Conservation (phyloP, 2,113 vertebrate genomes). For the Hyperopisus bebe region DNA sequence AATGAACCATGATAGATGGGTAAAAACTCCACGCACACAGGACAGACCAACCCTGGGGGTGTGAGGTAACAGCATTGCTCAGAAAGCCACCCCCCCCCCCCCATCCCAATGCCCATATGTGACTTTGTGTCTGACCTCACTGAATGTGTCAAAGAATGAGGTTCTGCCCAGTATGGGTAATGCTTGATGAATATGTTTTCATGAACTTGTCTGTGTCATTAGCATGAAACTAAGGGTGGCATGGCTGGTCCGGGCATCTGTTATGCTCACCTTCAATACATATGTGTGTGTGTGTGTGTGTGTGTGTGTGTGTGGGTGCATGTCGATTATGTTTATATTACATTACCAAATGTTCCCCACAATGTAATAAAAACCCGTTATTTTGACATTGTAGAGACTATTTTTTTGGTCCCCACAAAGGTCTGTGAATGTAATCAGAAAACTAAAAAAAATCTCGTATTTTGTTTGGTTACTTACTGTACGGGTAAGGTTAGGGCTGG, state of each 20-base stretch:
- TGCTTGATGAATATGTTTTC: background rate
- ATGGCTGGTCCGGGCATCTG: background rate
- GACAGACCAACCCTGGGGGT: background rate
- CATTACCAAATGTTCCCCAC: too few relatives aligned
- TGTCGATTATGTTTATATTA: too few relatives aligned
- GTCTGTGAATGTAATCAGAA: too few relatives aligned
- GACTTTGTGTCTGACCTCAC: background rate
- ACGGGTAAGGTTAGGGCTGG: too few relatives aligned
- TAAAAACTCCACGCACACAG: background rate
- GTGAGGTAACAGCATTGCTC: background rate
- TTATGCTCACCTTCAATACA: background rate
- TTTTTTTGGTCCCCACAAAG: too few relatives aligned
- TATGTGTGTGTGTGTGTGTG: too few relatives aligned
- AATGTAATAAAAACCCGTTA: too few relatives aligned
- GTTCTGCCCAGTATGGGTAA: background rate
- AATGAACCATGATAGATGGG: background rate
- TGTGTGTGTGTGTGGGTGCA: too few relatives aligned
- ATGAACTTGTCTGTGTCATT: background rate
- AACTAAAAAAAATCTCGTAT: too few relatives aligned
- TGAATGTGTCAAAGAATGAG: background rate
- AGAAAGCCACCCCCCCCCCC: background rate
- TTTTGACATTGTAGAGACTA: too few relatives aligned
- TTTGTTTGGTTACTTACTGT: too few relatives aligned
- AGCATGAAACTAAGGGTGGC: background rate
- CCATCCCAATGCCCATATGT: background rate